Conservation (phyloP, 2,888 invertebrate genomes). For the Syrphus vitripennis region DNA sequence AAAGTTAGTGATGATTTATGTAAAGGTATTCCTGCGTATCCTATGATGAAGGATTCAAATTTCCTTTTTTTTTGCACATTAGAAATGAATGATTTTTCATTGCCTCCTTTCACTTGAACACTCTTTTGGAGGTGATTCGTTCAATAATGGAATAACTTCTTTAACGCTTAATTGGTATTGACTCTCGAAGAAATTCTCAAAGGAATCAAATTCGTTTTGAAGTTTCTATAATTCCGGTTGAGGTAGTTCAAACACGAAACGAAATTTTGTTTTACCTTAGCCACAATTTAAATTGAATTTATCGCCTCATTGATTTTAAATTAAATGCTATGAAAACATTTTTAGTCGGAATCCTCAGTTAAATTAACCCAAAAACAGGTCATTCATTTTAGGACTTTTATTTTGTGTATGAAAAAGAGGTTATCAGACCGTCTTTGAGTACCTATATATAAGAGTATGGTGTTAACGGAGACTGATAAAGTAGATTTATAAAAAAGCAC, state of each 20-base stretch:
- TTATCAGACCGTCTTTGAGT: not conserved
- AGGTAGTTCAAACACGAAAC: not conserved
- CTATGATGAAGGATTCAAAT: not conserved
- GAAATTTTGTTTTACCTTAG: not conserved
- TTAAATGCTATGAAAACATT: not conserved
- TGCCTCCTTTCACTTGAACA: not conserved
- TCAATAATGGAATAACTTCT: not conserved
- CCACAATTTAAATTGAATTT: not conserved
- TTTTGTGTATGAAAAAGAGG: not conserved
- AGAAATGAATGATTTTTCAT: not conserved
- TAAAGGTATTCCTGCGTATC: not conserved
- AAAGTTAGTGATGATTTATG: constrained; percentile 5
- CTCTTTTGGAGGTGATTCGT: not conserved
- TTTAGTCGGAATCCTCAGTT: not conserved
- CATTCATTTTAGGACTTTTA: not conserved
- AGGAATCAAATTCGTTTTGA: not conserved
- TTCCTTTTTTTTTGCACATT: not conserved
- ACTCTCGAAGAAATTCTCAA: not conserved
- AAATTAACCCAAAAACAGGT: not conserved
- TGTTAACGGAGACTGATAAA: not conserved
- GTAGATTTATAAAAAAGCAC: too few species aligned
- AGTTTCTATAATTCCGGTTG: not conserved
- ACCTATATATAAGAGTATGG: not conserved
- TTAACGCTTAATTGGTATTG: not conserved
- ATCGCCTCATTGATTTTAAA: not conserved